These are phyloP conservation scores for Ditylenchus weischeri DNA, from an alignment of 2,888 invertebrate genomes.

Conservation along the genomic window DNA sequence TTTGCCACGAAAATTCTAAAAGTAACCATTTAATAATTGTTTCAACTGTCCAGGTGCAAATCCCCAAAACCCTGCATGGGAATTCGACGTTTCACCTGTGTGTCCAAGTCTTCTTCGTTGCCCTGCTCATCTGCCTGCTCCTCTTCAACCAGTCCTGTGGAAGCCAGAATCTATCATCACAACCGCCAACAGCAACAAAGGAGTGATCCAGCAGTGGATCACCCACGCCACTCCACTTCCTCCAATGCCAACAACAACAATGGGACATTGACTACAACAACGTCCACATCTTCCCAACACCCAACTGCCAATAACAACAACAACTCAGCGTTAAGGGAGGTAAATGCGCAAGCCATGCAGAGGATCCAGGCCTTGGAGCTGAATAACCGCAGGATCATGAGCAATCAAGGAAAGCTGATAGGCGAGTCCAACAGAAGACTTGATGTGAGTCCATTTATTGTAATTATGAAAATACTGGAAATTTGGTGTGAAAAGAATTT, in stretches of 20 bases:
- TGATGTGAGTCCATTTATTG: slow-evolving; percentile 38
- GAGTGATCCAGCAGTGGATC: neutral
- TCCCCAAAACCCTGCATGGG: neutral
- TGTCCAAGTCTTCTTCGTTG: neutral
- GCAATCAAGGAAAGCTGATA: slow-evolving; percentile 43
- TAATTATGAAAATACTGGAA: slow-evolving; percentile 10
- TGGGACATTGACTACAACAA: neutral
- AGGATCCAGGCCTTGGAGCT: slow-evolving; percentile 37
- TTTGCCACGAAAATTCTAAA: too few relatives aligned
- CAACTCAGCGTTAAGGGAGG: neutral
- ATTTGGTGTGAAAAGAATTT: neutral
- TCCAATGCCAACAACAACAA: neutral
- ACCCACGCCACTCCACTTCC: neutral
- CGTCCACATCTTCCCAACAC: neutral
- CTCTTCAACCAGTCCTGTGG: neutral
- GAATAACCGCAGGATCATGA: slow-evolving; percentile 49
- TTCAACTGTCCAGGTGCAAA: too few relatives aligned
- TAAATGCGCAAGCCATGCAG: slow-evolving; percentile 16
- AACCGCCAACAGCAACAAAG: neutral
- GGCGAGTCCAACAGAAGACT: slow-evolving; percentile 46
- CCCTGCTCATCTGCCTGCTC: neutral
- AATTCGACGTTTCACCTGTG: slow-evolving; percentile 7
- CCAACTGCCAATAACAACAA: neutral
- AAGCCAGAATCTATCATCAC: neutral
- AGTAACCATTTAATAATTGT: too few relatives aligned